Conservation (phyloP, 2,888 invertebrate genomes). For the Eilema griseolum region DNA sequence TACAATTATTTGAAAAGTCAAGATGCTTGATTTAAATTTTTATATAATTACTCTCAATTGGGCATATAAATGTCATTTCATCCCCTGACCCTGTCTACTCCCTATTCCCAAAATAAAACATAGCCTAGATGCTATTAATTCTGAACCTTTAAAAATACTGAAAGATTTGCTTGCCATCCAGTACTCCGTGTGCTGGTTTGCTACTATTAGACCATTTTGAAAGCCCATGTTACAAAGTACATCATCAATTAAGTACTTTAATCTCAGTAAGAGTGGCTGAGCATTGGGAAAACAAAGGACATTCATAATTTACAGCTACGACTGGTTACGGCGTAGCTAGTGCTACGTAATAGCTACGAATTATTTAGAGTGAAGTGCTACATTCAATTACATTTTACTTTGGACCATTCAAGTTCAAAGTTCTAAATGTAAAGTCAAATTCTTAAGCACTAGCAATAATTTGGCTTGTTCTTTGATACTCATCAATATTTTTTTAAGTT, state of each 20-base stretch:
- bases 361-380: conserved; percentile 19
- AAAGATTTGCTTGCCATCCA: too few relatives aligned
- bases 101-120: too few relatives aligned
- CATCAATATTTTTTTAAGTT: too few relatives aligned
- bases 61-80: not conserved
- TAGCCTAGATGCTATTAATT: too few relatives aligned
- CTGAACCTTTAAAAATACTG: too few relatives aligned
- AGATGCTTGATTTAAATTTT: not conserved
- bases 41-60: not conserved
- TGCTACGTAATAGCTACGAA: conserved; percentile 34
- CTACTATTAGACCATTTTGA: not conserved
- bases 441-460: not conserved
- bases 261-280: not conserved
- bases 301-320: conserved; percentile 27
- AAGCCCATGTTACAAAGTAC: not conserved
- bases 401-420: not conserved
- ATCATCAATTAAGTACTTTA: not conserved
- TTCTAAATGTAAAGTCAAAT: not conserved
- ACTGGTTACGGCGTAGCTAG: conserved; percentile 38
- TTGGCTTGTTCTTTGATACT: too few relatives aligned
- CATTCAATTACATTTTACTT: not conserved
- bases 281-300: not conserved
- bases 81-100: too few relatives aligned
- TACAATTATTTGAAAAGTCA: not conserved
- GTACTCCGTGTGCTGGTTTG: not conserved